Evolutionary conservation across 2,797 vertebrate species (phyloP).

Genomic region (Amblyraja radiata): DNA sequence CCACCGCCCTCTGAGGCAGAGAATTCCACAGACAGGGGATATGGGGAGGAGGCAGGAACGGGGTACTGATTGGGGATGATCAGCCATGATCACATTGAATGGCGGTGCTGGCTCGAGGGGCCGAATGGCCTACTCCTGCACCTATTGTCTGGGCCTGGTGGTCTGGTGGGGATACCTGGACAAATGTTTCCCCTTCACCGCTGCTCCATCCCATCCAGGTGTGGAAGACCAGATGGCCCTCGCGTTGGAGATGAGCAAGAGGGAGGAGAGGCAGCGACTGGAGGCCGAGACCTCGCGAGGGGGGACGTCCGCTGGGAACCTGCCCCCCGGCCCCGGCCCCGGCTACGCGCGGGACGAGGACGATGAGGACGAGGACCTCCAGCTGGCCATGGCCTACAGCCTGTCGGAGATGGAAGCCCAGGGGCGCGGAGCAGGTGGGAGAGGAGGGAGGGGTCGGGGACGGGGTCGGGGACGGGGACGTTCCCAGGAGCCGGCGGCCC

Average conservation of each 20-base stretch:
- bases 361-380: constrained; percentile 80
- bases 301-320: constrained; percentile 14
- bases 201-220: constrained; percentile 55
- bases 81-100: no score
- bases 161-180: neutral
- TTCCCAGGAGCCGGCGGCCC: constrained; percentile 38
- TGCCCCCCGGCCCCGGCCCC: no score
- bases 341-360: constrained; percentile 39
- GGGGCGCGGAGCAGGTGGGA: constrained; percentile 69
- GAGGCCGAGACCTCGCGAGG: constrained; percentile 42
- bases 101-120: no score
- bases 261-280: constrained; percentile 59
- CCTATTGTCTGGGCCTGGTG: neutral
- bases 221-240: constrained; percentile 84
- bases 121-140: no score
- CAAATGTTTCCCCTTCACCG: neutral
- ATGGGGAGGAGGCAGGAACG: no score
- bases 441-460: constrained; percentile 37
- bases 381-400: constrained; percentile 95
- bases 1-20: no score
- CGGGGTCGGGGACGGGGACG: constrained; percentile 46
- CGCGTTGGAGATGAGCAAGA: constrained; percentile 83
- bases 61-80: no score
- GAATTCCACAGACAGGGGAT: no score
- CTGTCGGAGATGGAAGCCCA: constrained; percentile 88